Conservation (phyloP, 2,113 vertebrate species). For the Anolis sagrei region DNA sequence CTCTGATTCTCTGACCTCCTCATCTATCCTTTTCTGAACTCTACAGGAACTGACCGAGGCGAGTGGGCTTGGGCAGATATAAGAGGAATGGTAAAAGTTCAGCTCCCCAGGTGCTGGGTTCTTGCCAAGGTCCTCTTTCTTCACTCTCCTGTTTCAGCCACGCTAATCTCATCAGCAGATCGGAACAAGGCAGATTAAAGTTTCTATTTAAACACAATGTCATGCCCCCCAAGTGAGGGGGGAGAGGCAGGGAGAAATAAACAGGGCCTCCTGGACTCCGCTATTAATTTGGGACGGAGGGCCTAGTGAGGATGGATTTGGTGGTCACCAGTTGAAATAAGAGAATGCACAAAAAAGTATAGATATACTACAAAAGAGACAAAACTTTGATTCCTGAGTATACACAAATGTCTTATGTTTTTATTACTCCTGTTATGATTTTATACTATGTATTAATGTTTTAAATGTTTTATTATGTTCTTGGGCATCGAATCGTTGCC, state of each 20-base stretch:
- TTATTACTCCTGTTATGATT: no score
- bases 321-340: no score
- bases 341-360: no score
- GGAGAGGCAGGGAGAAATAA: no score
- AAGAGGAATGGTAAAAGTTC: not conserved
- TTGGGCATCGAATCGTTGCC: no score
- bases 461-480: no score
- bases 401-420: no score
- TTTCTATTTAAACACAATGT: constrained; percentile 26
- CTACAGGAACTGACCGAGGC: not conserved
- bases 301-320: not conserved
- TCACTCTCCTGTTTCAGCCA: not conserved
- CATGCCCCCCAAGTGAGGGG: not conserved
- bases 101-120: not conserved
- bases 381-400: no score
- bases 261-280: not conserved
- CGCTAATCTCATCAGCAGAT: constrained; percentile 19
- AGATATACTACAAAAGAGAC: no score
- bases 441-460: no score
- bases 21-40: not conserved
- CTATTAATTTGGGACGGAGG: not conserved
- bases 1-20: not conserved
- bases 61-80: not conserved
- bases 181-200: constrained; percentile 28
- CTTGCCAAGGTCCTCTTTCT: not conserved